phyloP scores from a whole-genome alignment of 2,888 invertebrate species.

The Tachina fera region DNA sequence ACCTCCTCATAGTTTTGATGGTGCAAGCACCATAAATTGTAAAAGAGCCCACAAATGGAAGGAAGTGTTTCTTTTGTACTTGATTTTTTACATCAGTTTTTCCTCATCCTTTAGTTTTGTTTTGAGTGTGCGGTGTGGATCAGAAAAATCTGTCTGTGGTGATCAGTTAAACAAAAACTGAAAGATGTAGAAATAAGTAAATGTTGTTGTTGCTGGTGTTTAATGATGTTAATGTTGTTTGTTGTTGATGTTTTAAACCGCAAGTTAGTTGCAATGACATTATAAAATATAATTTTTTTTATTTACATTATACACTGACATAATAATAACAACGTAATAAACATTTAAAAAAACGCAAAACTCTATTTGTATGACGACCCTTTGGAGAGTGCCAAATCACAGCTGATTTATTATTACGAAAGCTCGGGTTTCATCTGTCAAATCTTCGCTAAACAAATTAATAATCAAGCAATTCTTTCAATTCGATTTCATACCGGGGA shows the following conservation, averaged over 20 bases:
- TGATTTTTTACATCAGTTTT: constrained; percentile 43
- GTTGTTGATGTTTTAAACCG: constrained; percentile 41
- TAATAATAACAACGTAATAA: constrained; percentile 15
- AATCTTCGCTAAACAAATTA: background rate
- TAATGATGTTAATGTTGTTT: constrained; percentile 1
- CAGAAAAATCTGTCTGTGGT: background rate
- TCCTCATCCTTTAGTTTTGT: constrained; percentile 33
- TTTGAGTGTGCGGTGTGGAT: background rate
- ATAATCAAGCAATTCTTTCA: too few species aligned
- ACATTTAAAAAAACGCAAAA: background rate
- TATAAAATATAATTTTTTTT: constrained; percentile 59
- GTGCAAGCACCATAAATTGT: background rate
- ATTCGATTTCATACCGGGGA: too few species aligned
- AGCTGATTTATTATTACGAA: too few species aligned
- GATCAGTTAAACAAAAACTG: constrained; percentile 8
- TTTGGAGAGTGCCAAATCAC: too few species aligned
- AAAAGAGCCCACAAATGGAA: constrained; percentile 25
- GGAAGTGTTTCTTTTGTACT: constrained; percentile 47
- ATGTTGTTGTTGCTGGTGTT: constrained; percentile 8
- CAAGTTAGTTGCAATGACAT: constrained; percentile 64
- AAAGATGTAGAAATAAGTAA: constrained; percentile 2
- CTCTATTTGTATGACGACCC: too few species aligned
- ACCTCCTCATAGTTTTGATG: constrained; percentile 33
- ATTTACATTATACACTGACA: constrained; percentile 59
- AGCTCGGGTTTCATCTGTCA: background rate